Evolutionary conservation across 1,140 invertebrate genomes (phyloP).

Genomic region (Megathymus violae): DNA sequence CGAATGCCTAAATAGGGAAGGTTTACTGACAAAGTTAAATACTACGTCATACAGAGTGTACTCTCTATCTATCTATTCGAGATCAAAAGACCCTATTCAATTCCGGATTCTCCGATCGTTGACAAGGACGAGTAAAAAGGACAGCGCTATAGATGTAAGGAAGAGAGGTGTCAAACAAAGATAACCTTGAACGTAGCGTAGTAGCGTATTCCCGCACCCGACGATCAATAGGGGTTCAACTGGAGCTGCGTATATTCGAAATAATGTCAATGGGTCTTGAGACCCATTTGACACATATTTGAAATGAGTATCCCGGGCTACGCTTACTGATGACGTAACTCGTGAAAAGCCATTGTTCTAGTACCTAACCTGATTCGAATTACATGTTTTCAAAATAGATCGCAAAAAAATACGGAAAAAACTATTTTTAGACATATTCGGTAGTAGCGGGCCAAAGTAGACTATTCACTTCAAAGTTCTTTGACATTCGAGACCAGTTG

Average conservation of each 20-base stretch:
- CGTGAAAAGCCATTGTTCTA: too few species aligned
- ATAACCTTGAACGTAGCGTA: conserved; percentile 66
- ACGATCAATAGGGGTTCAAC: conserved; percentile 54
- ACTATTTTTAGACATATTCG: too few species aligned
- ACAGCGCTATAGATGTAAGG: conserved; percentile 40
- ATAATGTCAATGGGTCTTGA: conserved; percentile 16
- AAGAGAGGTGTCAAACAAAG: conserved; percentile 64
- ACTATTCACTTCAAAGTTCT: conserved; percentile 9
- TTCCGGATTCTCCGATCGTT: conserved; percentile 42
- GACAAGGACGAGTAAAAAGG: conserved; percentile 50
- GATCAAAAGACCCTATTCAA: too few species aligned
- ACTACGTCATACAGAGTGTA: too few species aligned
- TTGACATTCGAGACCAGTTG: conserved; percentile 12
- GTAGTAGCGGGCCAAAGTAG: neutral
- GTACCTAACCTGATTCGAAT: too few species aligned
- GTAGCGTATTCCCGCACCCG: conserved; percentile 46
- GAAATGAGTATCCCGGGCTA: neutral
- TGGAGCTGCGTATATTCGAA: conserved; percentile 23
- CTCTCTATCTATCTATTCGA: too few species aligned
- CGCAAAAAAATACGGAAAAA: too few species aligned
- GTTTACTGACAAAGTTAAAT: too few species aligned
- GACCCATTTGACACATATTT: too few species aligned
- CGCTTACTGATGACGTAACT: neutral
- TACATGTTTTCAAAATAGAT: too few species aligned
- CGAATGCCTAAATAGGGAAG: neutral